Base-by-base conservation (phyloP, 2,888 invertebrate genomes). In the Lasioglossum morio region DNA sequence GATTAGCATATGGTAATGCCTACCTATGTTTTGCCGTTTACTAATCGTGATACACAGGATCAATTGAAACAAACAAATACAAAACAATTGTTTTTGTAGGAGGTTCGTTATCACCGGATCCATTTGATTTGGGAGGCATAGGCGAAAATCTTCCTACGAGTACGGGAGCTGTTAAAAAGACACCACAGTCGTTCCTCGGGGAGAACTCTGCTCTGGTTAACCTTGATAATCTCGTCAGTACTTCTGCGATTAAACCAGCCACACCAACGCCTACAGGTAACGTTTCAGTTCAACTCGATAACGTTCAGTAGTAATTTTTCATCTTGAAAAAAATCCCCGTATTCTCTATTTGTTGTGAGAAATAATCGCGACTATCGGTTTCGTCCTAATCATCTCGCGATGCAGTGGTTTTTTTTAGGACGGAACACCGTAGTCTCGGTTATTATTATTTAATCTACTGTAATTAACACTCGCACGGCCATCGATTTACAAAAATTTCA, bases 171-270 rank as follows among this genome's bases (percentile, higher is more conserved):
- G 95, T 96, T 70, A 98, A 98, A 95, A 99, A 99, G 96, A 99
- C 99, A 77, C 99, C 99, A 4, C 98, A 98, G 92, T 97, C 98
- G 93, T 99, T 99, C 96, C 97, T 99, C 79, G 99, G 99, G 72
- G 99, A 99, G 96, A 99, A 99, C 96, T 99, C 99, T 19, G 97
- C 98, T 92, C 97, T 99, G 92, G 99, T 99, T 88, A 99, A 99
- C 96, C 96, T 99, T 95, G 99, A 99, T 96, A 98, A 99, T 95
- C 97, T 99, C 94, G 98, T 99, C 92, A 97, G 96, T 79, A 95
- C 96, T 53, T 95, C 96, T 74, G 90, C 95, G 79, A 94, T 95
- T 86, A 95, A 95, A 88, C 92, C 94, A 80, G 89, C 94, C 37
- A 91, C 94, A 37, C 95, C 95, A 79, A 92, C 94, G 83, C 94